Conservation (phyloP, 1,140 invertebrate species). For the Eueides isabella region DNA sequence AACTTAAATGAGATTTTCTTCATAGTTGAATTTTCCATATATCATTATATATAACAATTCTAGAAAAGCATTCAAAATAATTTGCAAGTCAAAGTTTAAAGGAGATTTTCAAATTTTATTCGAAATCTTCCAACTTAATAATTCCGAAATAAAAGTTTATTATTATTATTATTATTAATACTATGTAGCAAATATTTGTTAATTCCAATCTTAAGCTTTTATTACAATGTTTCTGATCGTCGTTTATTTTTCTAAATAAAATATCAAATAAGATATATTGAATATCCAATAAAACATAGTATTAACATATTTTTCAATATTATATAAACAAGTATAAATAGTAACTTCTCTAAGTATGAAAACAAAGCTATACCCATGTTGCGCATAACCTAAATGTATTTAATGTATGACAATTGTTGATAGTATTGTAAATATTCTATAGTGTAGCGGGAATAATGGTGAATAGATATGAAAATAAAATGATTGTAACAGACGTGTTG, state of each 20-base stretch:
- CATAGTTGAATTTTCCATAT: too few species aligned
- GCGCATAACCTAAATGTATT: slow-evolving; percentile 53
- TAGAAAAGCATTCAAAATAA: slow-evolving; percentile 1
- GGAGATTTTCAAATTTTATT: background rate
- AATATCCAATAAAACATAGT: slow-evolving; percentile 4
- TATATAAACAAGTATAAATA: background rate
- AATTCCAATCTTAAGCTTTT: background rate
- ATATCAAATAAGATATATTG: slow-evolving; percentile 18
- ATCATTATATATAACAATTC: background rate
- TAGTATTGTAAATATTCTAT: slow-evolving; percentile 71
- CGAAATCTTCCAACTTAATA: background rate
- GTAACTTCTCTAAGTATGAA: background rate
- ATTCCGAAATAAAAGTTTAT: too few species aligned
- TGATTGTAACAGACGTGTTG: slow-evolving; percentile 36
- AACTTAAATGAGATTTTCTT: background rate
- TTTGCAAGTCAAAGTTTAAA: background rate
- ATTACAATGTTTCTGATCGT: background rate
- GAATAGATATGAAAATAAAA: slow-evolving; percentile 38
- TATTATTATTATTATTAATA: too few species aligned
- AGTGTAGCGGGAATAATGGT: slow-evolving; percentile 41
- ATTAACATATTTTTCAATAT: background rate
- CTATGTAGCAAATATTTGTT: background rate
- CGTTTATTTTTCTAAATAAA: background rate
- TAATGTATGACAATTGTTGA: slow-evolving; percentile 62
- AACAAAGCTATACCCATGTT: slow-evolving; percentile 48